phyloP scores from a whole-genome alignment of 2,113 vertebrate species.

The Pangasianodon hypophthalmus region DNA sequence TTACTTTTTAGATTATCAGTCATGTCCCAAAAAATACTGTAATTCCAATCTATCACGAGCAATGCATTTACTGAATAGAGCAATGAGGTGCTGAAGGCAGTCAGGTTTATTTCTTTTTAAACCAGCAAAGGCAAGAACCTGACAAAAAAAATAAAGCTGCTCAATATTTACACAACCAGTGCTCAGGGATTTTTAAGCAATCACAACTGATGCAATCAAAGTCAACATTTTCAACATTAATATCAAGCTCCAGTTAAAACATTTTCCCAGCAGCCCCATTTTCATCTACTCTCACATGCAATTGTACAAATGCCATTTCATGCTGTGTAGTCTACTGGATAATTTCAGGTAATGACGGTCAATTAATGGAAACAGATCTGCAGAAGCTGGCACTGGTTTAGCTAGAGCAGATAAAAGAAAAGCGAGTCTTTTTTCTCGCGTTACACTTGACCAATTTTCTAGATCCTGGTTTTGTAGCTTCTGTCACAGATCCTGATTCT shows the following conservation, averaged over 20 bases:
- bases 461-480: background rate
- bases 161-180: conserved; percentile 12
- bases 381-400: background rate
- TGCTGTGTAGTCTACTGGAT: background rate
- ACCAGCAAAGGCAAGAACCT: conserved; percentile 9
- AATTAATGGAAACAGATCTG: background rate
- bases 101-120: background rate
- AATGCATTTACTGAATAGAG: background rate
- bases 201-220: background rate
- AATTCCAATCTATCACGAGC: background rate
- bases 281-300: background rate
- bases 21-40: background rate
- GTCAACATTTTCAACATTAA: background rate
- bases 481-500: background rate
- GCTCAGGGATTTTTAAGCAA: background rate
- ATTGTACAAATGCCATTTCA: background rate
- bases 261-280: background rate
- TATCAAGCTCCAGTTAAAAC: conserved; percentile 16
- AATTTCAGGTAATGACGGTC: conserved; percentile 4
- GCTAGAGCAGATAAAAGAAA: background rate
- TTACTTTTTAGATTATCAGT: background rate
- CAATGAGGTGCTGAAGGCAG: background rate
- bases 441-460: background rate
- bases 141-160: background rate
- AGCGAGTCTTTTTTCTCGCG: background rate